These are phyloP conservation scores for Oscheius sp. DNA, from an alignment of 2,888 invertebrate species.

Conservation along the genomic window DNA sequence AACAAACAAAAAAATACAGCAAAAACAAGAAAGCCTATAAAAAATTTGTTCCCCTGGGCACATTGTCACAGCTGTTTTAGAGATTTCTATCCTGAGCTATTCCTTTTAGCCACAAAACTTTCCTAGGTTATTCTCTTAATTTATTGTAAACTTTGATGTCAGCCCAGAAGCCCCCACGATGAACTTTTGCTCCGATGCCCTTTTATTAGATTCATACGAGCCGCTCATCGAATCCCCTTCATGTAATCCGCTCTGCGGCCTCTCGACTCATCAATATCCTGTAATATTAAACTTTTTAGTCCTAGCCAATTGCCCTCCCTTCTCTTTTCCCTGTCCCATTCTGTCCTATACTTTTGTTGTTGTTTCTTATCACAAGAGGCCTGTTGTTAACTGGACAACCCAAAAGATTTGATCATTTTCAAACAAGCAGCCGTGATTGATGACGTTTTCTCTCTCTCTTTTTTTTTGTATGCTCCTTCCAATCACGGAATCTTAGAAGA, in stretches of 20 bases:
- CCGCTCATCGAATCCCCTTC: slow-evolving; percentile 30
- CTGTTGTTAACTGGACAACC: slow-evolving; percentile 20
- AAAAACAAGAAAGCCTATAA: slow-evolving; percentile 43
- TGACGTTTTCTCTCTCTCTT: slow-evolving; percentile 21
- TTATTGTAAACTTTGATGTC: slow-evolving; percentile 16
- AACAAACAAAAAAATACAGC: slow-evolving; percentile 41
- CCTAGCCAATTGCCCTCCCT: slow-evolving; percentile 24
- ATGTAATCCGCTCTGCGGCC: slow-evolving; percentile 27
- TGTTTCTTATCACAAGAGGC: slow-evolving; percentile 15
- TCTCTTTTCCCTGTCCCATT: background rate
- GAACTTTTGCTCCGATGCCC: slow-evolving; percentile 3
- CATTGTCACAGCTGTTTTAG: slow-evolving; percentile 5
- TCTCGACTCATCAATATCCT: slow-evolving; percentile 10
- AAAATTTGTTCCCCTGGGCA: slow-evolving; percentile 42
- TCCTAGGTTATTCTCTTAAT: slow-evolving; percentile 26
- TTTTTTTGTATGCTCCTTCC: slow-evolving; percentile 11
- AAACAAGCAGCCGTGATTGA: slow-evolving; percentile 5
- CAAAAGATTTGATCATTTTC: slow-evolving; percentile 4
- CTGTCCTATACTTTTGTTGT: slow-evolving; percentile 4
- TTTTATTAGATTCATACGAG: slow-evolving; percentile 33
- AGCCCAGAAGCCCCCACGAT: background rate
- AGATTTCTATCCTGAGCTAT: slow-evolving; percentile 4
- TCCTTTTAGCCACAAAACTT: background rate
- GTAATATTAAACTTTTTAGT: slow-evolving; percentile 15
- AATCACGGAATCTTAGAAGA: slow-evolving; percentile 16